Evolutionary conservation across 1,140 invertebrate genomes (phyloP).

Genomic region (Procambarus clarkii): DNA sequence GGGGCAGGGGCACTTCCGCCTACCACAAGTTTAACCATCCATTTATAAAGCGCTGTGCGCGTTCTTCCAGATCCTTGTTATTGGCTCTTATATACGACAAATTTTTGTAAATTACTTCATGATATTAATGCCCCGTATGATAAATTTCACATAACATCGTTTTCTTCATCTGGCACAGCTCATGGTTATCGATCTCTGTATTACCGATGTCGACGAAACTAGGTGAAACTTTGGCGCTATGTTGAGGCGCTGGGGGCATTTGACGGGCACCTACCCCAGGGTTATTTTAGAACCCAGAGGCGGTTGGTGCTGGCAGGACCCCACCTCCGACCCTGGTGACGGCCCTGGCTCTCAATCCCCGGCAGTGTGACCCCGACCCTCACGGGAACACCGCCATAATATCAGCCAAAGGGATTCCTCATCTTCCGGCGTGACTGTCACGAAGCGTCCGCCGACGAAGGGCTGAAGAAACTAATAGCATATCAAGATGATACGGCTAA

Average conservation of each 20-base stretch:
- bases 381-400: constrained; percentile 14
- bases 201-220: constrained; percentile 3
- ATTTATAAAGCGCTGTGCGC: neutral
- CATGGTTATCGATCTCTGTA: neutral
- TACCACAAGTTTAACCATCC: neutral
- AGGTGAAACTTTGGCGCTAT: constrained; percentile 15
- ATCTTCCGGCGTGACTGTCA: neutral
- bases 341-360: constrained; percentile 7
- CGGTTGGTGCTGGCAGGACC: constrained; percentile 55
- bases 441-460: neutral
- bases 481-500: constrained; percentile 18
- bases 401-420: neutral
- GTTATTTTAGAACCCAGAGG: constrained; percentile 64
- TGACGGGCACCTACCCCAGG: constrained; percentile 43
- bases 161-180: neutral
- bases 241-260: constrained; percentile 43
- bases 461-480: constrained; percentile 3
- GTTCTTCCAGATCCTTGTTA: neutral
- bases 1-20: neutral
- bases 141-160: neutral
- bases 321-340: constrained; percentile 19
- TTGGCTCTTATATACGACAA: neutral
- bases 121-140: neutral
- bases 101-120: no score
- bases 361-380: neutral